Conservation (phyloP, 2,113 vertebrate genomes). For the Trogon surrucura region DNA sequence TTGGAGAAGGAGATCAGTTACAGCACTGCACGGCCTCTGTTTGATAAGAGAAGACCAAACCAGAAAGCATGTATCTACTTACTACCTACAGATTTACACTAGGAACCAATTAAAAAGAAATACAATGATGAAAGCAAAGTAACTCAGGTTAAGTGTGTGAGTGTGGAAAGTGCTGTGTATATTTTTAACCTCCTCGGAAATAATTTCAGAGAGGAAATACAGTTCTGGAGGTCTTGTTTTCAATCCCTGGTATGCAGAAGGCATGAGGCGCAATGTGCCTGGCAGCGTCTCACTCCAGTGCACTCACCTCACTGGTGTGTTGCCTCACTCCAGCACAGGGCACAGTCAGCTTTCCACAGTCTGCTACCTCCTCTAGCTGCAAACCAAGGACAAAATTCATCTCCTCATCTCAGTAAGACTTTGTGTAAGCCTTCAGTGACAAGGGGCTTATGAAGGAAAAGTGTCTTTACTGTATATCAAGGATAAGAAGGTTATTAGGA, state of each 20-base stretch:
- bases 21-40: neutral
- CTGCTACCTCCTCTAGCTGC: neutral
- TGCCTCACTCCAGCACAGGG: neutral
- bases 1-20: neutral
- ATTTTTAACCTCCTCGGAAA: neutral
- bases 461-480: neutral
- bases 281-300: neutral
- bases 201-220: neutral
- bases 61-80: neutral
- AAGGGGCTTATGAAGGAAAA: neutral
- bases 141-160: neutral
- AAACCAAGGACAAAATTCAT: constrained; percentile 8
- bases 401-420: neutral
- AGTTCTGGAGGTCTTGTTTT: neutral
- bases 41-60: neutral
- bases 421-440: neutral
- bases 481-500: too few species aligned
- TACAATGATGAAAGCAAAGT: too few species aligned
- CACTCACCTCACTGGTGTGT: neutral
- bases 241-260: neutral
- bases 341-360: neutral
- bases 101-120: neutral
- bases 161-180: neutral
- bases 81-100: neutral
- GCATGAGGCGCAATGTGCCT: neutral